These are phyloP conservation scores for Pentalonia nigronervosa DNA, from an alignment of 1,140 invertebrate genomes.

Conservation along the genomic window DNA sequence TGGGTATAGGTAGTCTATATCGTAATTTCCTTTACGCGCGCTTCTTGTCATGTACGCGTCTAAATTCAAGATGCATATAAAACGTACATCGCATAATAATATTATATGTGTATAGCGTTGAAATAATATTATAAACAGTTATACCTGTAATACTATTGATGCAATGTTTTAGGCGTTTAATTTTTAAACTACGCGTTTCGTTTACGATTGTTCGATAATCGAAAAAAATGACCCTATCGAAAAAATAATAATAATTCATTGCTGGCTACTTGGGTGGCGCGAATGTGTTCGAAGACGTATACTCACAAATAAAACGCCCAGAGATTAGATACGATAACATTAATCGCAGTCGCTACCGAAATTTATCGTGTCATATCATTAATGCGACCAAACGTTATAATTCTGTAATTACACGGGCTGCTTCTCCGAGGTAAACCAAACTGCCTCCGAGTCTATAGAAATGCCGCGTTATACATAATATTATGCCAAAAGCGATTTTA, in stretches of 20 bases:
- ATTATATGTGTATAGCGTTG: not conserved
- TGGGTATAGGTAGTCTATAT: constrained; percentile 2
- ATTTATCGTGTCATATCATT: not conserved
- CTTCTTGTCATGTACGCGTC: not conserved
- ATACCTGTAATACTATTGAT: not conserved
- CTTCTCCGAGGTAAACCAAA: not conserved
- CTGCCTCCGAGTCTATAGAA: not conserved
- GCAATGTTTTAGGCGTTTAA: not conserved
- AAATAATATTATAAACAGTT: not conserved
- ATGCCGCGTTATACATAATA: not conserved
- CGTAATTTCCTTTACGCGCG: not conserved
- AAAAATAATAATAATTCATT: not conserved
- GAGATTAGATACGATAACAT: constrained; percentile 25
- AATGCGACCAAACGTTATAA: not conserved
- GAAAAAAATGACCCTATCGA: not conserved
- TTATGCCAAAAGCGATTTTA: not conserved
- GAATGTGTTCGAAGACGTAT: not conserved
- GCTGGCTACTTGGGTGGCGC: not conserved
- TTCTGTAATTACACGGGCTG: not conserved
- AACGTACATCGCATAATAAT: not conserved
- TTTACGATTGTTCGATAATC: not conserved
- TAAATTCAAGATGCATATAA: not conserved
- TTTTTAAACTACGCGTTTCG: not conserved
- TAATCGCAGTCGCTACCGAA: not conserved
- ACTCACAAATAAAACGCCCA: not conserved